Conservation (phyloP, 2,888 invertebrate genomes). For the Sarcophaga rosellei region DNA sequence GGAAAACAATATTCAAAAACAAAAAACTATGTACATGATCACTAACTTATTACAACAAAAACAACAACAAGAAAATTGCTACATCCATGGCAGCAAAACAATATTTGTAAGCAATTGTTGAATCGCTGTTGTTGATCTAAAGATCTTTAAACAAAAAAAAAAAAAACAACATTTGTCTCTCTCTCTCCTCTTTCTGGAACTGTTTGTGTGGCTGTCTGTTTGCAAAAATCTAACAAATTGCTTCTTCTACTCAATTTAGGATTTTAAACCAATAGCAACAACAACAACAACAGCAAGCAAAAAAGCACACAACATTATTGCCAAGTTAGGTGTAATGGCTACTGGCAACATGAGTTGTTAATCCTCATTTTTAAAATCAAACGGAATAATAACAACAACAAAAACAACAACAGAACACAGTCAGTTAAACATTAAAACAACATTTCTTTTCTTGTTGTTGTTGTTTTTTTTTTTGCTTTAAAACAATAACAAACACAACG, state of each 20-base stretch:
- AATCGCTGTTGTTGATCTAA: background rate
- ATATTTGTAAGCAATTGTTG: background rate
- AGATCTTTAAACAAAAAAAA: background rate
- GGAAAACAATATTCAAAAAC: no score
- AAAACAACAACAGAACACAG: slow-evolving; percentile 26
- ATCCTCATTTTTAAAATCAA: slow-evolving; percentile 51
- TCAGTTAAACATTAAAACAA: background rate
- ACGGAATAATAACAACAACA: slow-evolving; percentile 25
- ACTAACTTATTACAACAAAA: background rate
- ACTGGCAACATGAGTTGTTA: slow-evolving; percentile 34
- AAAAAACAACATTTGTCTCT: background rate
- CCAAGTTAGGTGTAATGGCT: background rate
- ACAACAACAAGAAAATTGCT: background rate
- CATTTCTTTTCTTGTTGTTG: background rate
- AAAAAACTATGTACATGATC: background rate
- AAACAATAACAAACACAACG: slow-evolving; percentile 7
- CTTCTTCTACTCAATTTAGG: background rate
- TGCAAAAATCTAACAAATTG: background rate
- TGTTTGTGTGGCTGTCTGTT: no score
- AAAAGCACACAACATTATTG: no score
- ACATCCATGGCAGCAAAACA: background rate
- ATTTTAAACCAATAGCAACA: background rate
- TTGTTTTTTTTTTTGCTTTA: background rate
- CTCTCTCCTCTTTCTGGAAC: no score
- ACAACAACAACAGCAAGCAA: background rate